These are phyloP conservation scores for Sceliomorpha sp. DNA, from an alignment of 2,888 invertebrate species.

Conservation along the genomic window DNA sequence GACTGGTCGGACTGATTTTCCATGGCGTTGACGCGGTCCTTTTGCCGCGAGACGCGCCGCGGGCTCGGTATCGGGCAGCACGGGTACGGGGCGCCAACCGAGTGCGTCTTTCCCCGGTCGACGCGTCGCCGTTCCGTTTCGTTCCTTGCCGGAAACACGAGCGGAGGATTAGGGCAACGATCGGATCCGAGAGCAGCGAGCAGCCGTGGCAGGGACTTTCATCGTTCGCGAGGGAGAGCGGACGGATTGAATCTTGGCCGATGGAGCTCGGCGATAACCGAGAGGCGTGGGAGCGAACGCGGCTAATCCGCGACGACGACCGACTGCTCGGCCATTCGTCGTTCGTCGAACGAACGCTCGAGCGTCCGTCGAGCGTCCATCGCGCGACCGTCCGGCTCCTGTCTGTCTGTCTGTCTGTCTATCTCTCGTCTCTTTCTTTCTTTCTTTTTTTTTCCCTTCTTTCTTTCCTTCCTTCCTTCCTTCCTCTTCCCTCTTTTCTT, in stretches of 20 bases:
- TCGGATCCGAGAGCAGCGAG: slow-evolving; percentile 23
- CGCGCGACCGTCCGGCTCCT: neutral
- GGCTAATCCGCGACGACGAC: slow-evolving; percentile 63
- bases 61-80: no score
- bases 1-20: slow-evolving; percentile 16
- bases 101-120: slow-evolving; percentile 4
- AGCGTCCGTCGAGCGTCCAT: slow-evolving; percentile 41
- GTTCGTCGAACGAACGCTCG: slow-evolving; percentile 44
- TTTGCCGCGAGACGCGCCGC: slow-evolving; percentile 9
- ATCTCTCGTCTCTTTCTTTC: no score
- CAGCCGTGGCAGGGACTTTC: slow-evolving; percentile 47
- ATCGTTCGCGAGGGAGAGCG: slow-evolving; percentile 54
- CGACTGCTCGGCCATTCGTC: slow-evolving; percentile 55
- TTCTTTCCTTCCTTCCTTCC: slow-evolving; percentile 23
- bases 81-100: no score
- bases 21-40: slow-evolving; percentile 7
- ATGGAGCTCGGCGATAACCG: slow-evolving; percentile 64
- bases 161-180: slow-evolving; percentile 37
- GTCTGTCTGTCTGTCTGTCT: no score
- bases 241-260: slow-evolving; percentile 67
- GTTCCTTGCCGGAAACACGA: slow-evolving; percentile 31
- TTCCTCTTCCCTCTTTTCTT: slow-evolving; percentile 1
- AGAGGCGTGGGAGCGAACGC: slow-evolving; percentile 71
- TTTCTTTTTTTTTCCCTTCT: slow-evolving; percentile 17
- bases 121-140: no score